These are phyloP conservation scores for Hyposoter dolosus DNA, from an alignment of 2,888 invertebrate genomes.

Conservation along the genomic window DNA sequence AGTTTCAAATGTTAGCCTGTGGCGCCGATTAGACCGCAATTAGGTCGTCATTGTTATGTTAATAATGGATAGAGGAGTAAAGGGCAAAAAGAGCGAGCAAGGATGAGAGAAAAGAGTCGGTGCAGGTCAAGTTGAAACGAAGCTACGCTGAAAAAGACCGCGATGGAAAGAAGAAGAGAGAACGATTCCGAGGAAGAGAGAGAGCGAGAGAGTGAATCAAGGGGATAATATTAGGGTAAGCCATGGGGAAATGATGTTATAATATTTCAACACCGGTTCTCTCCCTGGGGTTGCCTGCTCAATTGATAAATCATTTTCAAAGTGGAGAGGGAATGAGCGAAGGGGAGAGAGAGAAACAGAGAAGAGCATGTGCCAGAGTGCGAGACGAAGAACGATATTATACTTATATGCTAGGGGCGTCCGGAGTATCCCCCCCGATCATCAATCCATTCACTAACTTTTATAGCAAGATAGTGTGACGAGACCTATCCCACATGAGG, in stretches of 20 bases:
- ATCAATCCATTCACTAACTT: slow-evolving; percentile 68
- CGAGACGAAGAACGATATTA: slow-evolving; percentile 67
- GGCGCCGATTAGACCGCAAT: slow-evolving; percentile 83
- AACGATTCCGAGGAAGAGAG: slow-evolving; percentile 38
- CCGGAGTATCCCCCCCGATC: slow-evolving; percentile 63
- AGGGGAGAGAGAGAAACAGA: slow-evolving; percentile 48
- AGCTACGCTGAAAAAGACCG: slow-evolving; percentile 37
- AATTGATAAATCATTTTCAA: slow-evolving; percentile 83
- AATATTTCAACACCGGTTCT: slow-evolving; percentile 83
- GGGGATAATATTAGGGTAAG: slow-evolving; percentile 82
- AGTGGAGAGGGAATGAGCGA: slow-evolving; percentile 75
- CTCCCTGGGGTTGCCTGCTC: slow-evolving; percentile 80
- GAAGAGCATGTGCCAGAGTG: slow-evolving; percentile 41
- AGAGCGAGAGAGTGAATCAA: slow-evolving; percentile 54
- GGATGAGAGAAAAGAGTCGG: slow-evolving; percentile 58
- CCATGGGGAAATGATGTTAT: slow-evolving; percentile 82
- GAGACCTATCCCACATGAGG: slow-evolving; percentile 26
- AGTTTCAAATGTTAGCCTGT: slow-evolving; percentile 68
- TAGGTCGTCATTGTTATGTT: slow-evolving; percentile 84
- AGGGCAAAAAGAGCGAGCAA: slow-evolving; percentile 42
- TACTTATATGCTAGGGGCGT: slow-evolving; percentile 70
- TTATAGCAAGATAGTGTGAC: slow-evolving; percentile 35
- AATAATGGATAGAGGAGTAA: slow-evolving; percentile 76
- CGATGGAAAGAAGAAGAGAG: slow-evolving; percentile 11
- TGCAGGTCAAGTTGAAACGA: slow-evolving; percentile 56